A percentile compares a stretch with the other conserved stretches of the same genome.
Evolutionary conservation across 2,797 vertebrate species (phyloP).

Genomic region (Fistularia commersonii): DNA sequence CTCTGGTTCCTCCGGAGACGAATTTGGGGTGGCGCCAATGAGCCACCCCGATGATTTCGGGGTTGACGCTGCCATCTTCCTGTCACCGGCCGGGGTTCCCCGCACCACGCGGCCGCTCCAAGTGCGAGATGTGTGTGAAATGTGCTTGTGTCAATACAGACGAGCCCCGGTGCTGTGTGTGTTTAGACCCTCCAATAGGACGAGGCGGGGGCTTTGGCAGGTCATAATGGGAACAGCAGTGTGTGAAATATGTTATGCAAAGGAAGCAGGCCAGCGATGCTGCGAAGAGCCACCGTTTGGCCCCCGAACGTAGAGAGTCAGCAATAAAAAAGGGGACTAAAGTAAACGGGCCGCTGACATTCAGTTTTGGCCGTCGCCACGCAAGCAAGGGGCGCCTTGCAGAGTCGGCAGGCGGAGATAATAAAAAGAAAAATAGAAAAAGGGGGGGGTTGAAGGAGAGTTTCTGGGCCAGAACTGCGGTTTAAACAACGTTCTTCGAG

Average conservation of each 20-base stretch:
- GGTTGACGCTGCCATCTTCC: no score
- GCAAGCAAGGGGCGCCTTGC: constrained; percentile 37
- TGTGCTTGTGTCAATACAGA: constrained; percentile 74
- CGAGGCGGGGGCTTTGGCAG: constrained; percentile 51
- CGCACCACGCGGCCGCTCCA: constrained; percentile 27
- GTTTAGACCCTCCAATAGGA: constrained; percentile 65
- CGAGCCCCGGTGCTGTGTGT: constrained; percentile 64
- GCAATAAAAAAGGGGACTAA: constrained; percentile 56
- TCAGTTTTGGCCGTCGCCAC: constrained; percentile 38
- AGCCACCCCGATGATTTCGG: no score
- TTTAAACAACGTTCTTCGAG: no score
- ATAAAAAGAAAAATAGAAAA: constrained; percentile 73
- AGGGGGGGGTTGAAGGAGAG: no score
- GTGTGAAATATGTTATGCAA: constrained; percentile 77
- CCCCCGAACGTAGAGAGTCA: constrained; percentile 64
- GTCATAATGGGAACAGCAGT: constrained; percentile 73
- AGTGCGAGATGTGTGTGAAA: constrained; percentile 44
- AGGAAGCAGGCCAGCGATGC: constrained; percentile 64
- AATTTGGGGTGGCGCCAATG: no score
- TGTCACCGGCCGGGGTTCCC: constrained; percentile 5
- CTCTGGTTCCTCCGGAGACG: no score
- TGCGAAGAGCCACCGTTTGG: constrained; percentile 58
- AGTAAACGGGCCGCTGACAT: constrained; percentile 62
- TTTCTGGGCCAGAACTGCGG: no score
- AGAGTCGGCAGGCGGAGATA: constrained; percentile 60